Base-by-base conservation (phyloP, 2,888 invertebrate genomes). In the Leptinotarsa tumamoca region DNA sequence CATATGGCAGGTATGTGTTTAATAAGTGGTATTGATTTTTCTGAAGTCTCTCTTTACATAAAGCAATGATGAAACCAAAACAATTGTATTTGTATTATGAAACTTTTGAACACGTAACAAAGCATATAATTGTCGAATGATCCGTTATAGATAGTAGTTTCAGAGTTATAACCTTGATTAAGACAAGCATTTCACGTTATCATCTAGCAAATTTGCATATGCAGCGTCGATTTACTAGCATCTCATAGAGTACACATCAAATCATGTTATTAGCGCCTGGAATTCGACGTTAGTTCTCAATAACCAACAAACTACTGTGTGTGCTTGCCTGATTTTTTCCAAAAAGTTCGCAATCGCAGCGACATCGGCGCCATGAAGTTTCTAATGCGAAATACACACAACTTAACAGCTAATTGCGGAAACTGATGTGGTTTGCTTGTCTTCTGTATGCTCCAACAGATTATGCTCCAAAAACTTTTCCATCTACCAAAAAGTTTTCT, bases 301-400 rank as follows among this genome's bases (percentile, higher is more conserved):
- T 74, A 74, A 74, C 67, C 71, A 56, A 71, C 67, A 71, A 58
- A 58, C 63, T 4, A 5, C 63, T 17, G 18, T 15, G 43, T 63
- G 74, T 7, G 7, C 70, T 43, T 18, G 50, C 49, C 66, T 27
- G 67, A 43, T 52, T 76, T 72, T 73, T 67, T 27, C 67, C 72
- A 73, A 76, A 76, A 73, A 76, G 51, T 76, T 75, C 68, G 67
- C 68, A 70, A 66, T 67, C 61, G 49, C 58, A 73, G 18, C 72
- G 43, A 14, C 58, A 58, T 23, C 21, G 58, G 21, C 75, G 72
- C 63, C 75, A 68, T 67, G 66, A 76, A 76, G 63, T 76, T 76
- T 67, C 70, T 70, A 76, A 76, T 76, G 73, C 73, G 76, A 76
- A 76, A 76, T 73, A 72, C 67, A 72, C 56, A 72, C 67, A 67